Conservation (phyloP, 35 echinoderm and acorn worm species). For the Heliocidaris tuberculata region DNA sequence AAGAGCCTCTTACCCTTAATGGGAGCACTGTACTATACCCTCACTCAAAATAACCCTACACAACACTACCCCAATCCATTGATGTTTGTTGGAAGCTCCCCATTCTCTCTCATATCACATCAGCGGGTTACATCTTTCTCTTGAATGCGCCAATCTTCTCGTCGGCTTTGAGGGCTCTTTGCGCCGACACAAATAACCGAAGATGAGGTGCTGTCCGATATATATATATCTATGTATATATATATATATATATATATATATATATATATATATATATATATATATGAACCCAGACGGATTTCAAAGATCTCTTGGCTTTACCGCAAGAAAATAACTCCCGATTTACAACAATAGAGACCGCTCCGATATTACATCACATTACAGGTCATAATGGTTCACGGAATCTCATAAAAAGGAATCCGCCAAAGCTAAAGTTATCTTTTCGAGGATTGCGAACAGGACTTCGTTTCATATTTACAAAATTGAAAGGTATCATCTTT, state of each 20-base stretch:
- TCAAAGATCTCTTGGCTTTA: background rate
- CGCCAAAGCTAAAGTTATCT: background rate
- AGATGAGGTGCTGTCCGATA: background rate
- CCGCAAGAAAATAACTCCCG: background rate
- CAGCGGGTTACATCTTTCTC: background rate
- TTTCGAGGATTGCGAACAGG: background rate
- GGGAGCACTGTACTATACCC: slow-evolving; percentile 39
- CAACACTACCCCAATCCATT: background rate
- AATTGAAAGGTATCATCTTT: background rate
- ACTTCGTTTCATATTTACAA: background rate
- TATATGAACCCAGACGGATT: background rate
- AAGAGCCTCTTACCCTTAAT: slow-evolving; percentile 16
- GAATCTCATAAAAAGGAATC: background rate
- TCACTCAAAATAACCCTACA: background rate
- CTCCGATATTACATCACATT: slow-evolving; percentile 4
- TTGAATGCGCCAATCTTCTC: slow-evolving; percentile 31
- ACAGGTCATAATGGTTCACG: background rate
- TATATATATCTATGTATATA: too few species aligned
- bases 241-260: too few species aligned
- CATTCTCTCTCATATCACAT: background rate
- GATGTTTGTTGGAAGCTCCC: background rate
- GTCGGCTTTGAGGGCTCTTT: background rate
- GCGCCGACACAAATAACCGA: background rate
- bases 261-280: too few species aligned
- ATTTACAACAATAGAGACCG: background rate